These are phyloP conservation scores for Arremon aurantiirostris DNA, from an alignment of 2,797 vertebrate species.

Conservation along the genomic window DNA sequence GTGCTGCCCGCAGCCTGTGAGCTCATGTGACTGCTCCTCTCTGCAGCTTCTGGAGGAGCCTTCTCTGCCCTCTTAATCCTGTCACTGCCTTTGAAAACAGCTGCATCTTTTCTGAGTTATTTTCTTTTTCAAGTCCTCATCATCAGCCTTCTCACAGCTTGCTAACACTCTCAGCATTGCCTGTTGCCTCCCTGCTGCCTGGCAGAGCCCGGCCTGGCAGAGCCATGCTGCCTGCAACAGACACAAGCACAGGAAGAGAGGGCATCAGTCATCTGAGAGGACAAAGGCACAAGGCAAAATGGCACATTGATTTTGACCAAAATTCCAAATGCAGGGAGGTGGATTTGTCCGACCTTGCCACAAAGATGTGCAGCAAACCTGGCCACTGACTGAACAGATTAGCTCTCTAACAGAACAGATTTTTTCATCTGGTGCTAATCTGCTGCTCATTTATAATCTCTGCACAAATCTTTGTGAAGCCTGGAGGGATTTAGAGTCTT, in stretches of 20 bases:
- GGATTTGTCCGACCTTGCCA: neutral
- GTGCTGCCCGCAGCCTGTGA: fast-evolving
- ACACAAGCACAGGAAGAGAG: neutral
- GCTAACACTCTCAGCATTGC: neutral
- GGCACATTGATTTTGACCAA: neutral
- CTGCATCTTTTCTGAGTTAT: neutral
- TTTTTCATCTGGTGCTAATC: slow-evolving; percentile 39
- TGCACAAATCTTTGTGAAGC: slow-evolving; percentile 40
- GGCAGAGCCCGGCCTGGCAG: neutral
- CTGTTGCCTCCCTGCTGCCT: neutral
- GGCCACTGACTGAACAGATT: neutral
- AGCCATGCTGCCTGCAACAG: neutral
- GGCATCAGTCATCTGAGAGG: neutral
- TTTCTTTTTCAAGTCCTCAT: neutral
- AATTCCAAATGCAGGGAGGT: neutral
- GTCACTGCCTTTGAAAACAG: neutral
- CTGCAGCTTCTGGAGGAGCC: neutral
- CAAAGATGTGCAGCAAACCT: neutral
- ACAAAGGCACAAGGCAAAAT: neutral
- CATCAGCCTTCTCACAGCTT: neutral
- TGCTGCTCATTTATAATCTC: slow-evolving; percentile 54
- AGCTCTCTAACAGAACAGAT: slow-evolving; percentile 19
- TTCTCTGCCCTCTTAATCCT: neutral
- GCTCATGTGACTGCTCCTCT: fast-evolving
- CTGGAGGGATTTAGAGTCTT: slow-evolving; percentile 35